Evolutionary conservation across 2,113 vertebrate genomes (phyloP), one percentile per base, ranked within the genome.

Genomic region (Ameiurus melas): DNA sequence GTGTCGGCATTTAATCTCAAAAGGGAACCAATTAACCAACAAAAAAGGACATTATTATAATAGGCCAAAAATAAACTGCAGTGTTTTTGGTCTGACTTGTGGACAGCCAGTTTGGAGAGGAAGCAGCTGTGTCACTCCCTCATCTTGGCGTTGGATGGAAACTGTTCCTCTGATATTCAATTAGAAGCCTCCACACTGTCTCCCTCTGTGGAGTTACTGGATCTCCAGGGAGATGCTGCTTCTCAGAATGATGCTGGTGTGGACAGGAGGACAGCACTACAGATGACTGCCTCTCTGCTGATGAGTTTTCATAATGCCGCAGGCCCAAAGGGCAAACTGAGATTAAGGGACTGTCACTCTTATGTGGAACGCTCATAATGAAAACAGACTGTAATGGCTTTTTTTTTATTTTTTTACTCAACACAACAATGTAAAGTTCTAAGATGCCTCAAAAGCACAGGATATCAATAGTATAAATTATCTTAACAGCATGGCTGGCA

Each of bases 91-190:
- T 62, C 55, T 30, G 71, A 36, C 58, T 66, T 13, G 39, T 53
- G 43, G 86, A 80, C n/a, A 10, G 77, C 27, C 60, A 81, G 77
- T 58, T 33, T 4, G 12, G 30, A 85, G 12, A 71, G 14, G 58
- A 58, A 39, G 53, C 30, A 39, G 84, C 51, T 58, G 3, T 60
- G 43, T 27, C n/a, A n/a, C n/a, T n/a, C n/a, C 22, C 30, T 27
- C 10, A 20, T 64, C 51, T 81, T 39, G 36, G 43, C 6, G 33
- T 4, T 22, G 27, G 60, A 64, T 57, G 70, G 57, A 89, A 86
- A 83, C 47, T 33, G 8, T 75, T 58, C 33, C 62, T 85, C 30
- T 78, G 78, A 51, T 81, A 82, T 83, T 89, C 64, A 86, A 83
- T 89, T 86, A 86, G 25, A 36, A 86, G 55, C 75, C 68, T 57